Percentiles rank a stretch among this genome's conserved stretches.
These are phyloP conservation scores for Pelobates cultripes DNA, from an alignment of 2,797 vertebrate species.

Conservation along the genomic window DNA sequence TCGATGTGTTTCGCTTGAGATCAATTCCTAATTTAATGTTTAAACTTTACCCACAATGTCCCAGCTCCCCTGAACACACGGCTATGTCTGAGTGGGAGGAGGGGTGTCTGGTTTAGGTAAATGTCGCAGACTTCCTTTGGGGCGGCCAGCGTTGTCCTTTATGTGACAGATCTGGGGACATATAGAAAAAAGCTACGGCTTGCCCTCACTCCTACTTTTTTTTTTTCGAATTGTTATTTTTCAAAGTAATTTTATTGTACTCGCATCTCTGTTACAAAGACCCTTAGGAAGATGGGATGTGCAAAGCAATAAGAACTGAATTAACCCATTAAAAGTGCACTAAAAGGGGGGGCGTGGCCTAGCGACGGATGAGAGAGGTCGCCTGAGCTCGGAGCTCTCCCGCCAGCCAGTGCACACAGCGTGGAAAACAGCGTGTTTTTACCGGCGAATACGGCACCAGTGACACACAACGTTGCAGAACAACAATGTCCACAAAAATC, in stretches of 20 bases:
- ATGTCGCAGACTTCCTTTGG: constrained; percentile 52
- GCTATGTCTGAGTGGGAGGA: constrained; percentile 32
- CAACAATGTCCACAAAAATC: too few relatives aligned
- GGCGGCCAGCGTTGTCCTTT: constrained; percentile 47
- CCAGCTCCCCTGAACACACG: constrained; percentile 44
- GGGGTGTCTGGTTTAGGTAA: constrained; percentile 48
- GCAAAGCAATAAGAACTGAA: too few relatives aligned
- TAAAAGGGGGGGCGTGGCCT: too few relatives aligned
- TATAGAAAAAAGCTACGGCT: constrained; percentile 25
- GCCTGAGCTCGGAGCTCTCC: too few relatives aligned
- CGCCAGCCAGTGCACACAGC: too few relatives aligned
- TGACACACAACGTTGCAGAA: too few relatives aligned
- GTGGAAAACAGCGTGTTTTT: too few relatives aligned
- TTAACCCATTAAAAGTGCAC: too few relatives aligned
- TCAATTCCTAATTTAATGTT: constrained; percentile 56
- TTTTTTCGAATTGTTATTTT: neutral
- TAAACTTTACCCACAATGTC: constrained; percentile 54
- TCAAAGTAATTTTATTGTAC: neutral
- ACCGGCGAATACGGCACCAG: too few relatives aligned
- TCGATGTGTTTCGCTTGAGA: constrained; percentile 46
- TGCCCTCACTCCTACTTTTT: constrained; percentile 17
- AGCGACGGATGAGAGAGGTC: too few relatives aligned
- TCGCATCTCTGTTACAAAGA: neutral
- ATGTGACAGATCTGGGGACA: constrained; percentile 39
- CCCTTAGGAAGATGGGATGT: too few relatives aligned